Conservation (phyloP, 1,140 invertebrate species). For the Orius laevigatus region DNA sequence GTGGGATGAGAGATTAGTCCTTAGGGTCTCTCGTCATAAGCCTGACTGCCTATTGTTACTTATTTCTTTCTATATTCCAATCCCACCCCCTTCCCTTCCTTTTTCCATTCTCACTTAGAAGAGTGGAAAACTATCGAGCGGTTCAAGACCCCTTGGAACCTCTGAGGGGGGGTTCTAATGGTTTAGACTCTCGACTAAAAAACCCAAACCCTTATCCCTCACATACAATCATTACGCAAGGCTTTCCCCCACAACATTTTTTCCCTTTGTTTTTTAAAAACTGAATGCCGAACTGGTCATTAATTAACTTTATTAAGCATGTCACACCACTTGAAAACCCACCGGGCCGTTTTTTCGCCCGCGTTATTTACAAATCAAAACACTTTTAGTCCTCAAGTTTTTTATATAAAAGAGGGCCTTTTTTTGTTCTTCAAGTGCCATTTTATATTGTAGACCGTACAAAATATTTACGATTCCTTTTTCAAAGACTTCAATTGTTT, state of each 20-base stretch:
- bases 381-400: constrained; percentile 7
- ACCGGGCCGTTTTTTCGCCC: constrained; percentile 4
- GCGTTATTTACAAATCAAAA: constrained; percentile 4
- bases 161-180: no score
- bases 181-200: no score
- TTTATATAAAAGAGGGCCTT: not conserved
- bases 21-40: no score
- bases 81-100: no score
- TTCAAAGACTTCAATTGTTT: no score
- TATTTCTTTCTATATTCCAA: no score
- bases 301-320: constrained; percentile 10
- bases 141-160: not conserved
- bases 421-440: not conserved
- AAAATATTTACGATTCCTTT: no score
- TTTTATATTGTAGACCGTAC: not conserved
- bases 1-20: no score
- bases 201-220: not conserved
- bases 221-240: constrained; percentile 5
- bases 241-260: not conserved
- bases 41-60: no score
- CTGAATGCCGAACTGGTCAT: constrained; percentile 9
- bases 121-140: constrained; percentile 6
- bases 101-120: not conserved
- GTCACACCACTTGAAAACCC: not conserved
- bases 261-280: not conserved